These are phyloP conservation scores for Frieseomelitta varia DNA, from an alignment of 1,140 invertebrate genomes.

Conservation along the genomic window DNA sequence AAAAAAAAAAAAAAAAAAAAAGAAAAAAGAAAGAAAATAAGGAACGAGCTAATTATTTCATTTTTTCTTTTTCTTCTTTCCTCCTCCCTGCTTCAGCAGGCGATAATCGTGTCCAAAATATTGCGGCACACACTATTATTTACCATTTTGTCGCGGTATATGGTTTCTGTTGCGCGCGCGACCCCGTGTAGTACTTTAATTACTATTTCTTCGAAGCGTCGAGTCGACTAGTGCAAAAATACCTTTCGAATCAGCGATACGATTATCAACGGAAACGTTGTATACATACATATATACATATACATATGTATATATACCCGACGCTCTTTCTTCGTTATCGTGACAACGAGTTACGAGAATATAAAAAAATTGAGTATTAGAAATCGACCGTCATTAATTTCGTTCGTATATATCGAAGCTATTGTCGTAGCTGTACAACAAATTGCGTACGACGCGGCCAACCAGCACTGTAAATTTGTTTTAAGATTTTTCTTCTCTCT, in stretches of 20 bases:
- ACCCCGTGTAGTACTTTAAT: not conserved
- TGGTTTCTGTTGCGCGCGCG: no score
- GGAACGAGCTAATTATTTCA: not conserved
- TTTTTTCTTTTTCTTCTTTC: not conserved
- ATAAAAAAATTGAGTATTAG: not conserved
- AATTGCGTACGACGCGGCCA: slow-evolving; percentile 27
- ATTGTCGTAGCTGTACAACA: slow-evolving; percentile 19
- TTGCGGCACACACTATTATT: not conserved
- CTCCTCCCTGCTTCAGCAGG: not conserved
- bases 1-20: not conserved
- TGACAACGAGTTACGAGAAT: slow-evolving; percentile 25
- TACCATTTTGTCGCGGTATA: no score
- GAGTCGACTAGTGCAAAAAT: slow-evolving; percentile 29
- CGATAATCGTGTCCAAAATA: slow-evolving; percentile 45
- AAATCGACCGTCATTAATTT: slow-evolving; percentile 43
- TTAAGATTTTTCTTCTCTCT: slow-evolving; percentile 61
- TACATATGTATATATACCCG: not conserved
- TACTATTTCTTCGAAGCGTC: slow-evolving; percentile 13
- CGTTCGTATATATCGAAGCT: slow-evolving; percentile 27
- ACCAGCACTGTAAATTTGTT: slow-evolving; percentile 71
- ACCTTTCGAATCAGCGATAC: slow-evolving; percentile 39
- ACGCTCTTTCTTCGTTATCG: slow-evolving; percentile 16
- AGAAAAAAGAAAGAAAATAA: not conserved
- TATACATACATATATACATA: slow-evolving; percentile 23
- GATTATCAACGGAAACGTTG: slow-evolving; percentile 52